Evolutionary conservation across 2,888 invertebrate genomes (phyloP), one percentile per base, ranked within the genome.

Genomic region (Eledona agricola): DNA sequence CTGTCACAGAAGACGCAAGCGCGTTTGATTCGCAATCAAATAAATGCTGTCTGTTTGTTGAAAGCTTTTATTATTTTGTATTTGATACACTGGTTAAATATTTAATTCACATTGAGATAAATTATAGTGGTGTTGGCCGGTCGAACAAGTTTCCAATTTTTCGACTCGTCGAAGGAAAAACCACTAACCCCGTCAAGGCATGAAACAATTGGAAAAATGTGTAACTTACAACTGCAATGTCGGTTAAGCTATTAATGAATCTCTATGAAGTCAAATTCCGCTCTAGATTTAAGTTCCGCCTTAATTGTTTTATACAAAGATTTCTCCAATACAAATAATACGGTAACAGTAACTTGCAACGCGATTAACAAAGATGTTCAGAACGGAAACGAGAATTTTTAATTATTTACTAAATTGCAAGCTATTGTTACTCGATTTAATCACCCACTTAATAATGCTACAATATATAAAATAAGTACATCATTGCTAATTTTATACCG

Each of bases 1-100:
- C n/a, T n/a, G n/a, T n/a, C n/a, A n/a, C n/a, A n/a, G n/a, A n/a
- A n/a, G n/a, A n/a, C n/a, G n/a, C n/a, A n/a, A n/a, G n/a, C n/a
- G n/a, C n/a, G n/a, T n/a, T n/a, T n/a, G n/a, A n/a, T n/a, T n/a
- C n/a, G n/a, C n/a, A n/a, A n/a, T n/a, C n/a, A n/a, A n/a, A n/a
- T n/a, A n/a, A n/a, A n/a, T n/a, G n/a, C n/a, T n/a, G n/a, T n/a
- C n/a, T 38, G n/a, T 62, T 58, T 71, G 69, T 68, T 72, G 72
- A 72, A 74, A 74, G 74, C 73, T 73, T n/a, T 73, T 73, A 71
- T 70, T 64, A 60, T 55, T 60, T 63, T 61, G 56, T 69, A 69
- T 70, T 69, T 72, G 70, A 73, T 74, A 75, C 73, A 75, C 67
- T 71, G 72, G 67, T 65, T 69, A 71, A 60, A 72, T 73, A 71